Base-by-base conservation (phyloP, 2,888 invertebrate species). In the Morpho achilles region DNA sequence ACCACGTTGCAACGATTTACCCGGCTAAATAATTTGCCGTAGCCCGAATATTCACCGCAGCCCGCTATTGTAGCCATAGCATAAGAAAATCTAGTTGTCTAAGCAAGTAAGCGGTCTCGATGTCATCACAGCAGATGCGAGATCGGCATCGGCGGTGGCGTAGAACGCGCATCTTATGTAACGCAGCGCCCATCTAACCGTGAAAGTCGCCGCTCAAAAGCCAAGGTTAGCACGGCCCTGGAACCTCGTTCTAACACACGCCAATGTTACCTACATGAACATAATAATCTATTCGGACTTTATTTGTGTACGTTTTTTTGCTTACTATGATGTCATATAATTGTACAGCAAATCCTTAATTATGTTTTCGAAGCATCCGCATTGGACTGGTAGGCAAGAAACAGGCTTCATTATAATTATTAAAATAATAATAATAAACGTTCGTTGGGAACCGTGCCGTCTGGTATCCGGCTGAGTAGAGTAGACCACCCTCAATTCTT, bases 141-240 rank as follows among this genome's bases (percentile, higher is more conserved):
- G 61, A 50, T 49, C 59, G 59, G 56, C 73, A 74, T 71, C 75
- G 75, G 69, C 70, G 72, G 69, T 67, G 69, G 70, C 69, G 70
- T 68, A 71, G 74, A 72, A 68, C 76, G 81, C 79, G 72, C 86
- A 84, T 85, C 88, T 89, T 87, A 87, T 86, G 84, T 87, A 88
- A 87, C 77, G 69, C 32, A 68, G 69, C 84, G 79, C 74, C 85
- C 82, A 86, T 84, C 88, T 88, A 89, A 90, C 89, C 90, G 89
- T 90, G 90, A 90, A 90, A 90, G 90, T 89, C 83, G 79, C 84
- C 85, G 83, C 84, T 88, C 87, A 88, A 89, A 88, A 88, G 87
- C 89, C 90, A 90, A 90, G 90, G 90, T 89, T 87, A 87, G 73
- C 80, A 74, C 75, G 86, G 82, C 88, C 86, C 81, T 85, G 85